These are phyloP conservation scores for Pristionchus exspectatus DNA, from an alignment of 2,888 invertebrate genomes.

Conservation along the genomic window DNA sequence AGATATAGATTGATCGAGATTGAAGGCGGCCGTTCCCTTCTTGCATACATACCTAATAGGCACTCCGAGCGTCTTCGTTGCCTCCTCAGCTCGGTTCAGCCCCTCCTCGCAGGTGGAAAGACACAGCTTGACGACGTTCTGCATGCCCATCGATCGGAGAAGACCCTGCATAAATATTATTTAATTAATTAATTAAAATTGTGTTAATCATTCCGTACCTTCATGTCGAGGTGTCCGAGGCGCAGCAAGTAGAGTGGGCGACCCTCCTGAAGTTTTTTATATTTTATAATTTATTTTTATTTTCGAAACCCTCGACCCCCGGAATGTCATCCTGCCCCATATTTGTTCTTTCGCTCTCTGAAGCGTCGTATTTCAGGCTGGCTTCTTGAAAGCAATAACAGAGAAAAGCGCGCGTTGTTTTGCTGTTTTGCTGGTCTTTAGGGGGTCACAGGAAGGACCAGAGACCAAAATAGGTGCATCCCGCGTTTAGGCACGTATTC, in stretches of 20 bases:
- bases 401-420: conserved; percentile 18
- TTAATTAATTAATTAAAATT: neutral
- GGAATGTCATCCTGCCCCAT: neutral
- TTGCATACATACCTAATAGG: conserved; percentile 84
- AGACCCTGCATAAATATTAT: conserved; percentile 83
- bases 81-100: conserved; percentile 89
- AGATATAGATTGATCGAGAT: too few relatives aligned
- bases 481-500: neutral
- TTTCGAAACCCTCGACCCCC: neutral
- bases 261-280: conserved; percentile 83
- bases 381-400: conserved; percentile 19
- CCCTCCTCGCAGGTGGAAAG: conserved; percentile 88
- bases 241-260: conserved; percentile 91
- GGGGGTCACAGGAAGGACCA: neutral
- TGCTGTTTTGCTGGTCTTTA: neutral
- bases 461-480: neutral
- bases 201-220: conserved; percentile 78
- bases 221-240: conserved; percentile 96
- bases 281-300: neutral
- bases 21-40: too few relatives aligned
- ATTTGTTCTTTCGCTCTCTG: neutral
- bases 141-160: conserved; percentile 92
- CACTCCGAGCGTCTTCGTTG: conserved; percentile 87
- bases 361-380: neutral
- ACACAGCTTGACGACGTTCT: conserved; percentile 90